Conservation (phyloP, 2,113 vertebrate species). For the Microcebus ravelobensis region DNA sequence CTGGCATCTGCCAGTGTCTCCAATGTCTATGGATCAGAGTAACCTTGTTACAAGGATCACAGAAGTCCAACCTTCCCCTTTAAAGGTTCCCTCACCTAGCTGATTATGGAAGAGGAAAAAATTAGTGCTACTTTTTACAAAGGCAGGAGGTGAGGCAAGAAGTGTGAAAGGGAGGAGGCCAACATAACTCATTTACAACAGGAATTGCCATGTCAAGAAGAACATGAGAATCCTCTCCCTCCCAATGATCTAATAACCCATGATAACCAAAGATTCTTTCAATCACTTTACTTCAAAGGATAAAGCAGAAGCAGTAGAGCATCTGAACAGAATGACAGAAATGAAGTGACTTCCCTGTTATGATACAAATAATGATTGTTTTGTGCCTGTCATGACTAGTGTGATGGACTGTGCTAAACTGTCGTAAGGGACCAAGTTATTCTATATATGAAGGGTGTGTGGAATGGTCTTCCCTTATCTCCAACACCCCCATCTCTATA, state of each 20-base stretch:
- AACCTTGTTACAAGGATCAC: neutral
- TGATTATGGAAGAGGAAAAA: slow-evolving; percentile 28
- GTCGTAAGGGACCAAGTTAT: neutral
- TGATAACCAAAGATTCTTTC: neutral
- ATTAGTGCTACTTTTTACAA: slow-evolving; percentile 4
- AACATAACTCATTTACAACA: neutral
- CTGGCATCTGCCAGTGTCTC: slow-evolving; percentile 39
- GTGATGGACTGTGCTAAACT: neutral
- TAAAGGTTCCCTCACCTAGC: neutral
- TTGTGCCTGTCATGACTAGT: neutral
- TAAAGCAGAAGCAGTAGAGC: neutral
- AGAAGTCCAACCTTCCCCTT: neutral
- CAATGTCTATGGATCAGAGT: neutral
- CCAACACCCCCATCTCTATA: neutral
- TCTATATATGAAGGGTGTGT: neutral
- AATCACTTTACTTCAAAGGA: neutral
- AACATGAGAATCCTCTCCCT: neutral
- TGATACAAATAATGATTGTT: neutral
- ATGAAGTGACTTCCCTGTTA: neutral
- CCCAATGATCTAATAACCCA: neutral
- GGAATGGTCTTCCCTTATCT: neutral
- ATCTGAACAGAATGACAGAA: neutral
- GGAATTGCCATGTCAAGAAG: neutral
- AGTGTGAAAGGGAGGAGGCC: neutral
- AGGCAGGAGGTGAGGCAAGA: neutral